Conservation (phyloP, 2,797 vertebrate genomes). For the Luscinia megarhynchos region DNA sequence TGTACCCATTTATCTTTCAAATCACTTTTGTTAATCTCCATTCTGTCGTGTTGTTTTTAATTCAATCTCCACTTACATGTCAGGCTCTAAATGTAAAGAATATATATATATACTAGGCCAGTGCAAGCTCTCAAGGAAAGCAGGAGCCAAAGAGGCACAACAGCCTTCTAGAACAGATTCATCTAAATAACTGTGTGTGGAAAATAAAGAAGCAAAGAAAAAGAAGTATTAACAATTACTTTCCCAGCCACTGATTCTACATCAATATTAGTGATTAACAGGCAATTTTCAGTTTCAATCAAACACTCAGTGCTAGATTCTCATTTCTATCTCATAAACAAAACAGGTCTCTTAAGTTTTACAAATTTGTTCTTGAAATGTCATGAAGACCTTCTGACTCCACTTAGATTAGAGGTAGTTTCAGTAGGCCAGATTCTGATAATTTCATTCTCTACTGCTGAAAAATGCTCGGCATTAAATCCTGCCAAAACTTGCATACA, state of each 20-base stretch:
- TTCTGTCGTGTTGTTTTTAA: background rate
- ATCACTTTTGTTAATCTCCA: slow-evolving; percentile 28
- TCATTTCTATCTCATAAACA: background rate
- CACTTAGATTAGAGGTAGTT: background rate
- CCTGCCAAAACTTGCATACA: background rate
- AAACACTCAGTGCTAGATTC: background rate
- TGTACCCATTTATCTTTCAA: background rate
- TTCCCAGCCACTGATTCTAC: background rate
- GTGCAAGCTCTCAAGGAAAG: background rate
- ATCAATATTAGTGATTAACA: slow-evolving; percentile 18
- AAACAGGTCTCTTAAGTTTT: background rate
- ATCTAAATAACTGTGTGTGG: background rate
- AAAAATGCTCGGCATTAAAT: background rate
- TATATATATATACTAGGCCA: background rate
- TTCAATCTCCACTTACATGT: background rate
- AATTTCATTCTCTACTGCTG: background rate
- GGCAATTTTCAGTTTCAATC: background rate
- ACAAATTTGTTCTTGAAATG: background rate
- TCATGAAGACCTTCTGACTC: background rate
- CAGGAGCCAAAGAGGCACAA: background rate
- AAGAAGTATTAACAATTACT: background rate
- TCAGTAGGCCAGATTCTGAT: background rate
- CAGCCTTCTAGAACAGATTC: background rate
- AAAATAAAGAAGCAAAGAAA: background rate
- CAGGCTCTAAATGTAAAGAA: background rate